Evolutionary conservation across 2,113 vertebrate genomes (phyloP).

Genomic region (Paracanthobrama guichenoti): DNA sequence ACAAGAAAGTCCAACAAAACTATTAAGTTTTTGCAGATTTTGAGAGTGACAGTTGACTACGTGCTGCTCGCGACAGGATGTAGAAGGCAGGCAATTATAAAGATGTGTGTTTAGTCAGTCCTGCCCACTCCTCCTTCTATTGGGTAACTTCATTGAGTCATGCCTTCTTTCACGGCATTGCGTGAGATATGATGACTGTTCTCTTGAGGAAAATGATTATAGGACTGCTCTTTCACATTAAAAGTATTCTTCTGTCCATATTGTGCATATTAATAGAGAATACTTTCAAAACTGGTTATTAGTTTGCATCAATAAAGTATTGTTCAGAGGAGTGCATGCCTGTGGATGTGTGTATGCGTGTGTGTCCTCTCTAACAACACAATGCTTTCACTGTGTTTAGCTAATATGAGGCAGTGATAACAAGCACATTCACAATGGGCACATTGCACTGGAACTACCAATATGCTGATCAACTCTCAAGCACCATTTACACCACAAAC

Average conservation of each 20-base stretch:
- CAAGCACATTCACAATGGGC: constrained; percentile 49
- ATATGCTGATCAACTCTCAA: constrained; percentile 45
- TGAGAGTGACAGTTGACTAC: constrained; percentile 62
- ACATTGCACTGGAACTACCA: constrained; percentile 35
- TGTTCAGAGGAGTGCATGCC: not conserved
- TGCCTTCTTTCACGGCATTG: constrained; percentile 60
- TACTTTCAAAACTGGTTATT: not conserved
- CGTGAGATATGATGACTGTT: constrained; percentile 48
- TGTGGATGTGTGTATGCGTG: constrained; percentile 37
- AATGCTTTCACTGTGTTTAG: constrained; percentile 51
- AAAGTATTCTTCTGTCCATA: too few relatives aligned
- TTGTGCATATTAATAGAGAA: not conserved
- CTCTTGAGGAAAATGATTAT: not conserved
- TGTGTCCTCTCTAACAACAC: constrained; percentile 34
- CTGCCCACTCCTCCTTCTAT: constrained; percentile 71
- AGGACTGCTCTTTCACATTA: not conserved
- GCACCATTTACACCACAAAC: constrained; percentile 9
- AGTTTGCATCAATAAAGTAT: constrained; percentile 7
- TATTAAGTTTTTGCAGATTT: not conserved
- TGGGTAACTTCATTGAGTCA: constrained; percentile 64
- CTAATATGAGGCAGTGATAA: constrained; percentile 42
- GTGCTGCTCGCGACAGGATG: constrained; percentile 62
- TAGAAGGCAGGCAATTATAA: constrained; percentile 70
- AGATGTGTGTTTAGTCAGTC: constrained; percentile 58
- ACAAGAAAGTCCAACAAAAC: constrained; percentile 53